Base-by-base conservation (phyloP, 2,113 vertebrate genomes). In the Calyptommatus sinebrachiatus region DNA sequence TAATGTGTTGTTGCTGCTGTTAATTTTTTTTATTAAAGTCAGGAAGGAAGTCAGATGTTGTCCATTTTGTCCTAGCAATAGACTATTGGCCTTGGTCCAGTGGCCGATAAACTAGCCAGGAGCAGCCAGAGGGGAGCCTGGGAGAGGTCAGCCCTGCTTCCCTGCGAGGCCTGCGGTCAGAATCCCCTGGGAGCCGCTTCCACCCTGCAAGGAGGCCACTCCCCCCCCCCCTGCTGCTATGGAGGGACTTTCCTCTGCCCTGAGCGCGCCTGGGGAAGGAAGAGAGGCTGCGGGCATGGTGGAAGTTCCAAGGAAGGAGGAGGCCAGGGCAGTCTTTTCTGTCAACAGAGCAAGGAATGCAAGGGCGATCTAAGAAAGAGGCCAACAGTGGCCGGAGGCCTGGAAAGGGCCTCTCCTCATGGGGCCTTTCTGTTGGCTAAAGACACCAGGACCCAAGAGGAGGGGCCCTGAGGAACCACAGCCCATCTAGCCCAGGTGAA, bases 31-130 rank as follows among this genome's bases (percentile, higher is more conserved):
- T 85, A 5, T 85, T 85, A 0, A 61, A 80, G 78, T 78, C 83
- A 91, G 91, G 90, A 92, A 91, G 88, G 88, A 88, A 93, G 89
- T 80, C 62, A 12, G 90, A 85, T 90, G 91, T 93, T 91, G 81
- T 91, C 88, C 91, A 74, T 87, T 88, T 87, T 89, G 73, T 86
- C 84, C 89, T 89, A 83, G 84, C 0, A 80, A 87, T 90, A 81
- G 91, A 89, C 87, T 77, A 87, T 91, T 91, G 89, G 90, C 90
- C 3, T 8, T 0, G 4, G 79, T 89, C 88, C 89, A 91, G 68
- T 12, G 82, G 76, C 88, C 4, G 88, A 93, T 91, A 78, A 88
- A 88, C 83, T 85, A 84, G 84, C 88, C 81, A 85, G 85, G 85
- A 86, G 81, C 41, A 0, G 71, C 85, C 83, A 86, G 0, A 3